Evolutionary conservation across 1,140 invertebrate species (phyloP).

Genomic region (Drosophila miranda): DNA sequence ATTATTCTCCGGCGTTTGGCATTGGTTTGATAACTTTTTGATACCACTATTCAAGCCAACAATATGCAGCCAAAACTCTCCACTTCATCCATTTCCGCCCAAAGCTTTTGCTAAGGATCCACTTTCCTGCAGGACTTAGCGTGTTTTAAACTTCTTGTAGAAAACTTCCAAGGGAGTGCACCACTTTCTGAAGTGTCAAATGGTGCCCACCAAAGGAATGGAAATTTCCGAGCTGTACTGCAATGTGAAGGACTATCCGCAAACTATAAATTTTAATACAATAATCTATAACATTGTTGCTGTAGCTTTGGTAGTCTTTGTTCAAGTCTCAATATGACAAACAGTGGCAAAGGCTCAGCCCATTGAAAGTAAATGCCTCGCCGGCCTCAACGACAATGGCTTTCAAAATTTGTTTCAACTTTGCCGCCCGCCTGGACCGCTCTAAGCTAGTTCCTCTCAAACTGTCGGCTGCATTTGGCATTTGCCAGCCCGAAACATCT

Average conservation of each 20-base stretch:
- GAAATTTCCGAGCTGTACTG: neutral
- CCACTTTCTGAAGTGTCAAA: too few species aligned
- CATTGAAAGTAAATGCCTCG: slow-evolving; percentile 19
- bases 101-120: too few species aligned
- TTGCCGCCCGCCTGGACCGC: slow-evolving; percentile 55
- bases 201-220: too few species aligned
- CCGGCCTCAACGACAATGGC: slow-evolving; percentile 30
- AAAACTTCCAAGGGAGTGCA: too few species aligned
- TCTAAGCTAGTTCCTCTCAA: slow-evolving; percentile 58
- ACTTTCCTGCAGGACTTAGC: too few species aligned
- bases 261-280: slow-evolving; percentile 8
- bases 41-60: too few species aligned
- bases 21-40: too few species aligned
- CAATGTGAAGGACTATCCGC: neutral
- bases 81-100: too few species aligned
- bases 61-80: too few species aligned
- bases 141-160: too few species aligned
- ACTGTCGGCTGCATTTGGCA: slow-evolving; percentile 63
- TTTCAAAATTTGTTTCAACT: slow-evolving; percentile 55
- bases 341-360: slow-evolving; percentile 2
- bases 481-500: slow-evolving; percentile 39
- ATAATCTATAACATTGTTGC: slow-evolving; percentile 1
- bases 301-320: slow-evolving; percentile 2
- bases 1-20: too few species aligned
- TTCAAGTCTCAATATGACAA: slow-evolving; percentile 11